Evolutionary conservation across 2,113 vertebrate genomes (phyloP).

Genomic region (Callospermophilus lateralis): DNA sequence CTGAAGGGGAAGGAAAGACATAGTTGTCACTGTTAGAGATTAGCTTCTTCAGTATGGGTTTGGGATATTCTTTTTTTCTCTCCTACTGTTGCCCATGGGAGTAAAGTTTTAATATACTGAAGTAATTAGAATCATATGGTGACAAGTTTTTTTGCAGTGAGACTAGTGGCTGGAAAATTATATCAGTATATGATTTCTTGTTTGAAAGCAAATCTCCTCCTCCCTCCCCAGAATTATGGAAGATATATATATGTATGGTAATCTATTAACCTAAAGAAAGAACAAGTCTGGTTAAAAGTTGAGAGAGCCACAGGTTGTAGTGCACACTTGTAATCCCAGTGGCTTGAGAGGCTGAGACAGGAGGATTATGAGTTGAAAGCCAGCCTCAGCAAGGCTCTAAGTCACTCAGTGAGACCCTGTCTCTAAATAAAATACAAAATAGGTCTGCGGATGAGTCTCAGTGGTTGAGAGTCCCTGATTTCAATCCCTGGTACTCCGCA

Average conservation of each 20-base stretch:
- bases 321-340: too few species aligned
- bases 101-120: background rate
- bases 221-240: background rate
- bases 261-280: background rate
- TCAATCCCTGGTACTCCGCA: too few species aligned
- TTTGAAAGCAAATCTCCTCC: background rate
- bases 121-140: background rate
- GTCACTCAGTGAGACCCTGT: too few species aligned
- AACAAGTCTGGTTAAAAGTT: background rate
- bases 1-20: background rate
- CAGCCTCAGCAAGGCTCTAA: too few species aligned
- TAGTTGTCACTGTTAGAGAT: background rate
- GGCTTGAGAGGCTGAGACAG: too few species aligned
- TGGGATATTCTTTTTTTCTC: background rate
- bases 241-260: background rate
- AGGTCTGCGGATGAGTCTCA: too few species aligned
- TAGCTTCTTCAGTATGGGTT: background rate
- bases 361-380: too few species aligned
- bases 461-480: too few species aligned
- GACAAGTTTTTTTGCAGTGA: conserved; percentile 19
- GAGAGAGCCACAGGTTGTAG: background rate
- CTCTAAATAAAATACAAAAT: too few species aligned
- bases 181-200: background rate
- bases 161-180: background rate
- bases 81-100: background rate